phyloP scores from a whole-genome alignment of 2,113 vertebrate species.

The Motacilla alba region DNA sequence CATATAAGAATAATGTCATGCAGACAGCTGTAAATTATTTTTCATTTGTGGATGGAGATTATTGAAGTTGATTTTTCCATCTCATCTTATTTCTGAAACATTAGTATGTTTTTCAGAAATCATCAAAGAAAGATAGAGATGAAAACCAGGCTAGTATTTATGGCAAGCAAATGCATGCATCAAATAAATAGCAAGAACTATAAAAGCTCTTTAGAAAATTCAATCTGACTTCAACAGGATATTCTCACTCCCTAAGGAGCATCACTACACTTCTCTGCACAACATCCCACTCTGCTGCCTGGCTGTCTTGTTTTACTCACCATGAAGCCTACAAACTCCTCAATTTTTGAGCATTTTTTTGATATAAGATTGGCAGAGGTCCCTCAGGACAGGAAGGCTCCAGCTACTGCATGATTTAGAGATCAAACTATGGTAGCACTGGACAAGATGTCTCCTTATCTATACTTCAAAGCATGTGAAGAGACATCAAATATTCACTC shows the following conservation, averaged over 20 bases:
- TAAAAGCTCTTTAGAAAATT: background rate
- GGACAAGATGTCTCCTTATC: background rate
- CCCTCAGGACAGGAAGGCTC: background rate
- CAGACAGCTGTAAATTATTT: background rate
- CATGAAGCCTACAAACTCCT: background rate
- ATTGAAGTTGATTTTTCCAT: background rate
- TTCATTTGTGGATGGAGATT: background rate
- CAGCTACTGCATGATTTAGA: background rate
- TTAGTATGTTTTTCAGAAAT: background rate
- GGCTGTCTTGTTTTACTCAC: background rate
- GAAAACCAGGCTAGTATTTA: background rate
- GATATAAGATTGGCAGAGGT: background rate
- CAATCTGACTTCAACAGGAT: background rate
- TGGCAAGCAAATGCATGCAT: background rate
- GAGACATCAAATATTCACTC: background rate
- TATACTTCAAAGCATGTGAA: background rate
- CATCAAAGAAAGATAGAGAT: background rate
- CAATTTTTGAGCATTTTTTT: background rate
- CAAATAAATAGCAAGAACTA: background rate
- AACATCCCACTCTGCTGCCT: background rate
- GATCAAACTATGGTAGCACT: background rate
- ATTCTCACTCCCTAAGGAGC: background rate
- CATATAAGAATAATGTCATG: background rate
- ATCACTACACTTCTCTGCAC: background rate
- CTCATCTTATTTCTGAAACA: background rate